Evolutionary conservation across 2,888 invertebrate genomes (phyloP).

Genomic region (Zonitis immaculata): DNA sequence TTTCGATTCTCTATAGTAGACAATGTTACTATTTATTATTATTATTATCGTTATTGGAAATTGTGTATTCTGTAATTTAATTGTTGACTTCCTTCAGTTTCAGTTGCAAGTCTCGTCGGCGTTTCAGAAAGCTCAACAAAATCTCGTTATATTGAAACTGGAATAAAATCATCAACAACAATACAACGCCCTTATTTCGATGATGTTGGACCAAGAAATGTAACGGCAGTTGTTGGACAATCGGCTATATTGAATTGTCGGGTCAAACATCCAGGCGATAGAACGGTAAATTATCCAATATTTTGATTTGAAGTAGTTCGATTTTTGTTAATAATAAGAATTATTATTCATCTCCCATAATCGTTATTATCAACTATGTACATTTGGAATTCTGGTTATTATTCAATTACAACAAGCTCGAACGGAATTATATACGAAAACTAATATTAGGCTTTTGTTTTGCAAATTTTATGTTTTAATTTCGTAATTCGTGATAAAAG

Average conservation of each 20-base stretch:
- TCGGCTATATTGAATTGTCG: constrained; percentile 73
- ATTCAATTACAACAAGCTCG: too few species aligned
- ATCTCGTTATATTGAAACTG: constrained; percentile 27
- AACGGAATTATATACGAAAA: too few species aligned
- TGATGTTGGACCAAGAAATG: constrained; percentile 76
- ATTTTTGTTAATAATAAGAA: constrained; percentile 24
- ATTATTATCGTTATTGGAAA: too few species aligned
- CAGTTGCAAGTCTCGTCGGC: constrained; percentile 15
- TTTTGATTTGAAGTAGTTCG: constrained; percentile 15
- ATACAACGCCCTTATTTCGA: constrained; percentile 74
- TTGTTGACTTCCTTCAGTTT: constrained; percentile 15
- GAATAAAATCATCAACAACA: constrained; percentile 11
- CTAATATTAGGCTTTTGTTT: too few species aligned
- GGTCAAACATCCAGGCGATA: constrained; percentile 80
- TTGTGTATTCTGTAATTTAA: too few species aligned
- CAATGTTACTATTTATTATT: too few species aligned
- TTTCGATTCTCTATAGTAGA: too few species aligned
- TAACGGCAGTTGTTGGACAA: constrained; percentile 80
- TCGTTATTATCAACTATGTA: too few species aligned
- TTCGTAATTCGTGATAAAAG: too few species aligned
- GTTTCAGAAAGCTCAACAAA: constrained; percentile 21
- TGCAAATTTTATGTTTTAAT: too few species aligned
- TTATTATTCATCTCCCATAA: too few species aligned
- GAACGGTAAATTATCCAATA: constrained; percentile 78
- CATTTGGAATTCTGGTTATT: too few species aligned